A percentile compares a stretch with the other conserved stretches of the same genome.
phyloP scores from a whole-genome alignment of 2,797 vertebrate genomes.

The Anguilla pacifica region DNA sequence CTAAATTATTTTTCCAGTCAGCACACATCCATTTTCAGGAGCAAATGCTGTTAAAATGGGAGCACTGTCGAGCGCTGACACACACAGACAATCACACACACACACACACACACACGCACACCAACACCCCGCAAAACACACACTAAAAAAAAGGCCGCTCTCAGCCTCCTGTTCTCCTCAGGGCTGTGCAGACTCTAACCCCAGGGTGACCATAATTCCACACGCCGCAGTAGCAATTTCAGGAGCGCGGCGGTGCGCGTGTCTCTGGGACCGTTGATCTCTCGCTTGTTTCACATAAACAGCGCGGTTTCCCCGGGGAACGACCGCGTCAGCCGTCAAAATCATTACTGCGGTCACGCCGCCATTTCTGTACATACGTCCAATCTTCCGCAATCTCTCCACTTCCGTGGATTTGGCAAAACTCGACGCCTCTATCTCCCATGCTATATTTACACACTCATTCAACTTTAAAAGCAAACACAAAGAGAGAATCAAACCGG shows the following conservation, averaged over 20 bases:
- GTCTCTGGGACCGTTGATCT: not conserved
- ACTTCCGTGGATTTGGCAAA: not conserved
- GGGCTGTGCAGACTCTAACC: not conserved
- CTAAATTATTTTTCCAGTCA: too few species aligned
- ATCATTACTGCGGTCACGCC: not conserved
- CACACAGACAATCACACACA: slow-evolving; percentile 1
- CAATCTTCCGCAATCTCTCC: not conserved
- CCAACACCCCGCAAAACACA: not conserved
- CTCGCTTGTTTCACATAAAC: not conserved
- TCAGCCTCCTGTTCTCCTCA: not conserved
- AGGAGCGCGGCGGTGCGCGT: not conserved
- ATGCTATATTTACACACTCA: not conserved
- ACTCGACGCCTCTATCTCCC: not conserved
- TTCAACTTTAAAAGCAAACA: not conserved
- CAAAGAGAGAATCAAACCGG: not conserved
- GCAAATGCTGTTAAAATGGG: too few species aligned
- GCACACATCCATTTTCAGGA: not conserved
- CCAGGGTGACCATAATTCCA: not conserved
- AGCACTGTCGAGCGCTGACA: not conserved
- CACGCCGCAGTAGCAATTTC: not conserved
- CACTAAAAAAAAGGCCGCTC: not conserved
- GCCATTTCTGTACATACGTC: not conserved
- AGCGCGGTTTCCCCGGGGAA: slow-evolving; percentile 9
- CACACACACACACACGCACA: not conserved
- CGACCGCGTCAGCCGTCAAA: slow-evolving; percentile 4